Conservation (phyloP, 2,797 vertebrate genomes). For the Limnodromus scolopaceus region DNA sequence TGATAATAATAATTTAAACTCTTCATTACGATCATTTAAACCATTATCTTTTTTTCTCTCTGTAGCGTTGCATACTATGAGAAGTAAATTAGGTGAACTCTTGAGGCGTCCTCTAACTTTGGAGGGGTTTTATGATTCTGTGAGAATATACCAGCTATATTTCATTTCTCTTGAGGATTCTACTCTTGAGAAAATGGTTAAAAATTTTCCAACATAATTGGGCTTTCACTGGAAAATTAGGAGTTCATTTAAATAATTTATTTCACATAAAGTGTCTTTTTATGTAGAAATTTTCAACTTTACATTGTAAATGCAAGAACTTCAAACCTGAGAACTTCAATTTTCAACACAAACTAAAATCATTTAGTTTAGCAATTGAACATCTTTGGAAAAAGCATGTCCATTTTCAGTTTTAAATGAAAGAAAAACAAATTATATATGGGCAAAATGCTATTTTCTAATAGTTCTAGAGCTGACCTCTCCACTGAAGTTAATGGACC, state of each 20-base stretch:
- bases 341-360: conserved; percentile 57
- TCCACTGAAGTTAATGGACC: conserved; percentile 52
- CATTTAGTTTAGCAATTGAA: conserved; percentile 25
- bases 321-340: conserved; percentile 40
- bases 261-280: conserved; percentile 70
- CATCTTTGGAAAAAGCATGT: neutral
- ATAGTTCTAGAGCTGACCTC: conserved; percentile 33
- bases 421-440: conserved; percentile 22
- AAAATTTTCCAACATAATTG: conserved; percentile 71
- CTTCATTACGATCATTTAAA: conserved; percentile 4
- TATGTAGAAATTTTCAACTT: conserved; percentile 65
- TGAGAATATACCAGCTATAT: conserved; percentile 52
- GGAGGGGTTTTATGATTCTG: conserved; percentile 51
- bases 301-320: conserved; percentile 58
- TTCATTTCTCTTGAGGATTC: conserved; percentile 64
- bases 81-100: conserved; percentile 49
- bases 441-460: conserved; percentile 27
- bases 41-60: neutral
- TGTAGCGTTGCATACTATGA: neutral
- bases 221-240: conserved; percentile 71
- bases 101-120: conserved; percentile 25
- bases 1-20: conserved; percentile 18
- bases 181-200: conserved; percentile 65
- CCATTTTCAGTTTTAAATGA: conserved; percentile 21
- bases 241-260: conserved; percentile 74